phyloP scores from a whole-genome alignment of 2,888 invertebrate genomes.

The Limenitis camilla region DNA sequence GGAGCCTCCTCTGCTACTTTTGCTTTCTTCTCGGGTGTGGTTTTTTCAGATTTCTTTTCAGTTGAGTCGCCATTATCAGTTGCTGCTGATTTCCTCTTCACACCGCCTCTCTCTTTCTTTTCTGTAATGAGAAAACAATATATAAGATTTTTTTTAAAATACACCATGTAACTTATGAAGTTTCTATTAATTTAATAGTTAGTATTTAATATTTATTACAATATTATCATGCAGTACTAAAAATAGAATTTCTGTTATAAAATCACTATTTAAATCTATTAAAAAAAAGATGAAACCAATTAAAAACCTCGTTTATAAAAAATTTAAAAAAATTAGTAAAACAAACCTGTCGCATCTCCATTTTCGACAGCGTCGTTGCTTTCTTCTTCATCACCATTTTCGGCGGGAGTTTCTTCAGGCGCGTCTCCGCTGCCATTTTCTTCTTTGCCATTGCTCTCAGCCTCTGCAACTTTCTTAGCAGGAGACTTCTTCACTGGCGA shows the following conservation, averaged over 20 bases:
- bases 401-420: slow-evolving; percentile 51
- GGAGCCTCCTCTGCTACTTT: slow-evolving; percentile 77
- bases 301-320: background rate
- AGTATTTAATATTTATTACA: too few relatives aligned
- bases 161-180: too few relatives aligned
- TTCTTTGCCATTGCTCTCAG: slow-evolving; percentile 66
- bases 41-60: slow-evolving; percentile 61
- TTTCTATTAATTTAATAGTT: too few relatives aligned
- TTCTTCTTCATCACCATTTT: slow-evolving; percentile 66
- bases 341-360: slow-evolving; percentile 59
- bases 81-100: slow-evolving; percentile 82
- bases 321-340: background rate
- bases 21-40: slow-evolving; percentile 82
- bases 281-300: too few relatives aligned
- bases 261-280: too few relatives aligned
- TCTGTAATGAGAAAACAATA: slow-evolving; percentile 50
- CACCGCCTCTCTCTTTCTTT: slow-evolving; percentile 70
- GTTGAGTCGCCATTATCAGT: slow-evolving; percentile 69
- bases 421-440: slow-evolving; percentile 61
- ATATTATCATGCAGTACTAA: too few relatives aligned
- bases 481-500: slow-evolving; percentile 71
- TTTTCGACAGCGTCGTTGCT: slow-evolving; percentile 68
- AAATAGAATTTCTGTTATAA: too few relatives aligned
- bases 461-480: slow-evolving; percentile 65
- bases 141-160: too few relatives aligned